Percentiles rank a stretch among this genome's conserved stretches.
These are phyloP conservation scores for Remorina albescens DNA, from an alignment of 2,797 vertebrate species.

Conservation along the genomic window DNA sequence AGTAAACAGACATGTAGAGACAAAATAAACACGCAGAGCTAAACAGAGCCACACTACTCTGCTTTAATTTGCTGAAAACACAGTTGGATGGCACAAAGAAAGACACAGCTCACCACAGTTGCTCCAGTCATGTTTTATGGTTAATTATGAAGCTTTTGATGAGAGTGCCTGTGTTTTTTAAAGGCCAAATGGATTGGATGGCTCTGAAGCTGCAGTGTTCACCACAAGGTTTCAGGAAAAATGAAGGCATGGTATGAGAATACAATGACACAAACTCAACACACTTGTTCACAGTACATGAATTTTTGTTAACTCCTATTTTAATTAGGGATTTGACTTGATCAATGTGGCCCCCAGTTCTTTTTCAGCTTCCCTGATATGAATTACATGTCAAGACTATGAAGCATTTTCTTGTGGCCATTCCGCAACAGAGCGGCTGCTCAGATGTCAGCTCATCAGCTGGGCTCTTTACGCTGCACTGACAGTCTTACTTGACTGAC, in stretches of 20 bases:
- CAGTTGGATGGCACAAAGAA: slow-evolving; percentile 65
- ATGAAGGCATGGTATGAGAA: slow-evolving; percentile 37
- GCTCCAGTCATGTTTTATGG: slow-evolving; percentile 67
- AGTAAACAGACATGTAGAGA: background rate
- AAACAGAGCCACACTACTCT: background rate
- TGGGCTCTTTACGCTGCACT: slow-evolving; percentile 20
- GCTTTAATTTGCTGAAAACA: slow-evolving; percentile 51
- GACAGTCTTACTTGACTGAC: slow-evolving; percentile 60
- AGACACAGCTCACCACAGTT: slow-evolving; percentile 58
- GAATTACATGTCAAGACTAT: slow-evolving; percentile 44
- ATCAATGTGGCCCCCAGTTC: too few relatives aligned
- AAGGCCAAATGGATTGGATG: slow-evolving; percentile 69
- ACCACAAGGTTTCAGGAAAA: slow-evolving; percentile 63
- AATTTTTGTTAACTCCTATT: slow-evolving; percentile 62
- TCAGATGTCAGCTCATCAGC: slow-evolving; percentile 44
- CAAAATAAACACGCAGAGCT: slow-evolving; percentile 20
- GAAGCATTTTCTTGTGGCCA: slow-evolving; percentile 26
- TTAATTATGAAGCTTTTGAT: slow-evolving; percentile 77
- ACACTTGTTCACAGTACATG: slow-evolving; percentile 51
- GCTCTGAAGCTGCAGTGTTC: slow-evolving; percentile 50
- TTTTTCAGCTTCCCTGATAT: slow-evolving; percentile 29
- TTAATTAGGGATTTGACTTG: slow-evolving; percentile 59
- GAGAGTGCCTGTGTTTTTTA: slow-evolving; percentile 63
- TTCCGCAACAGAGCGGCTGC: slow-evolving; percentile 27
- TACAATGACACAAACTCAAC: slow-evolving; percentile 40